These are phyloP conservation scores for Acleris holmiana DNA, from an alignment of 2,888 invertebrate species.

Conservation along the genomic window DNA sequence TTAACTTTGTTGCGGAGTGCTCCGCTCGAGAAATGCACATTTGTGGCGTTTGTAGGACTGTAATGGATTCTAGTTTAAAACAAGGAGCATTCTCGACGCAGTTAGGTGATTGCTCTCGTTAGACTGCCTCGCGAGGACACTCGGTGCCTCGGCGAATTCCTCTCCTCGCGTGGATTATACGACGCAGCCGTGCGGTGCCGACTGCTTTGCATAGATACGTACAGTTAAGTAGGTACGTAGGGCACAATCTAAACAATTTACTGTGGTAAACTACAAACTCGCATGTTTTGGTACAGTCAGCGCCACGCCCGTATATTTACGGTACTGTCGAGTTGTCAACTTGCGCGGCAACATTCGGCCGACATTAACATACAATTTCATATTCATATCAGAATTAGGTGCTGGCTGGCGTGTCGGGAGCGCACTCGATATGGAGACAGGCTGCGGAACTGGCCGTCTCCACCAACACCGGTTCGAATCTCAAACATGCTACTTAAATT, in stretches of 20 bases:
- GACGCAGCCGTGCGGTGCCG: constrained; percentile 43
- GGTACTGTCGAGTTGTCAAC: constrained; percentile 74
- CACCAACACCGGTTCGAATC: constrained; percentile 40
- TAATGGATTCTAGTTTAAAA: constrained; percentile 80
- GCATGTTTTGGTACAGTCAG: constrained; percentile 71
- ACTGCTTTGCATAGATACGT: constrained; percentile 49
- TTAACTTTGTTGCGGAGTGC: constrained; percentile 67
- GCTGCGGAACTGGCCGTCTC: constrained; percentile 51
- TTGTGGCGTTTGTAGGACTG: constrained; percentile 73
- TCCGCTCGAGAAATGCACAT: constrained; percentile 70
- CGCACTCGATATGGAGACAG: constrained; percentile 52
- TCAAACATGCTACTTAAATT: constrained; percentile 35
- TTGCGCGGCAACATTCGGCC: constrained; percentile 70
- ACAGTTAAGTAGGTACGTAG: constrained; percentile 49
- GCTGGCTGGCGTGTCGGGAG: constrained; percentile 50
- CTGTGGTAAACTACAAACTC: constrained; percentile 68
- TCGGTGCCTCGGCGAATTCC: constrained; percentile 53
- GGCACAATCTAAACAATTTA: constrained; percentile 71
- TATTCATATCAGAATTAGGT: constrained; percentile 80
- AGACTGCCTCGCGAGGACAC: constrained; percentile 61
- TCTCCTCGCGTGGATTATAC: constrained; percentile 53
- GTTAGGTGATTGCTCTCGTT: constrained; percentile 76
- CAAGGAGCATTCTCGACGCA: constrained; percentile 72
- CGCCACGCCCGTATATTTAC: constrained; percentile 73
- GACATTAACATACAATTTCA: constrained; percentile 79